A percentile compares a stretch with the other conserved stretches of the same genome.
Conservation (phyloP, 2,113 vertebrate species). For the Lagopus leucura region DNA sequence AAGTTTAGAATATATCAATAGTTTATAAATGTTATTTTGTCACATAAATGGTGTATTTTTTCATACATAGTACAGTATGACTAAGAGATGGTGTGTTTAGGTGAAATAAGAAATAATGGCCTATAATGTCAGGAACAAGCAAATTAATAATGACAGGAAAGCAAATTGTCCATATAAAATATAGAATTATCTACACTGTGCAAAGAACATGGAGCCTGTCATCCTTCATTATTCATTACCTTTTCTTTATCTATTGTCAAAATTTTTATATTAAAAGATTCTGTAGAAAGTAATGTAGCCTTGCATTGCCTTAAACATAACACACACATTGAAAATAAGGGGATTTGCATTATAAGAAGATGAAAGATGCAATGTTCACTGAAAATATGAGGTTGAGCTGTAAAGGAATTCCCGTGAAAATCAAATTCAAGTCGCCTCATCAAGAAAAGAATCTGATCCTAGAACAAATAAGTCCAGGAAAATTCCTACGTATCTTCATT, state of each 20-base stretch:
- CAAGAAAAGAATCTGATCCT: neutral
- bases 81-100: neutral
- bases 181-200: neutral
- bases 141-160: neutral
- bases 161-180: neutral
- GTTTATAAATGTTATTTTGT: neutral
- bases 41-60: neutral
- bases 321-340: neutral
- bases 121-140: neutral
- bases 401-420: neutral
- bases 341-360: neutral
- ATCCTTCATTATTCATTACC: neutral
- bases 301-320: neutral
- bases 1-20: neutral
- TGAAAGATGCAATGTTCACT: neutral
- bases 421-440: neutral
- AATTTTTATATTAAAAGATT: neutral
- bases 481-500: neutral
- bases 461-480: neutral
- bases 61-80: neutral
- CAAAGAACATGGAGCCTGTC: neutral
- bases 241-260: neutral
- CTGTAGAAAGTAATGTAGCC: fast-evolving
- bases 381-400: neutral
- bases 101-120: neutral